Evolutionary conservation across 2,797 vertebrate genomes (phyloP).

Genomic region (Telmatherina bonti): DNA sequence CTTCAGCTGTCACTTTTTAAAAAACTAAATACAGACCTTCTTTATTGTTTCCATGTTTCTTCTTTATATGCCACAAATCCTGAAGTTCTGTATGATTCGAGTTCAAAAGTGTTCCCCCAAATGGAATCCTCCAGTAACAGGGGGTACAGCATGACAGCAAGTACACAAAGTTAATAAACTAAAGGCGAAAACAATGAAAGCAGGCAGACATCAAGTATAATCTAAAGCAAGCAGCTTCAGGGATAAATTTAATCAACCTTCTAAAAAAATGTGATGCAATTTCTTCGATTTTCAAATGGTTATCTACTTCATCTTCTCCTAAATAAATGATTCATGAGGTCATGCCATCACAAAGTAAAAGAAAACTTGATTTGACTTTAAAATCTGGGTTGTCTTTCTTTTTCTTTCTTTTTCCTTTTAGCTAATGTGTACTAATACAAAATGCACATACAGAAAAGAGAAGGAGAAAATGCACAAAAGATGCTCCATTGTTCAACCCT

Average conservation of each 20-base stretch:
- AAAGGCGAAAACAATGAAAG: no score
- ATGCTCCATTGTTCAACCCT: neutral
- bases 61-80: neutral
- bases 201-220: neutral
- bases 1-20: neutral
- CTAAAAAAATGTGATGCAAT: neutral
- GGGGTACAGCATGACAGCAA: no score
- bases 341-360: neutral
- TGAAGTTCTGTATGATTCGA: neutral
- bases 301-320: neutral
- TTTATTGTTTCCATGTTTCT: neutral
- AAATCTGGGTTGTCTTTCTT: neutral
- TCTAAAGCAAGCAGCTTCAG: neutral
- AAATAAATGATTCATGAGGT: neutral
- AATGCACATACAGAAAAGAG: neutral
- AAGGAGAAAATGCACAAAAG: neutral
- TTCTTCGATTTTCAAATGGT: neutral
- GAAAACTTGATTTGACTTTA: neutral
- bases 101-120: no score
- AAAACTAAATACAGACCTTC: neutral
- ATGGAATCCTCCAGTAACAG: no score
- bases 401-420: neutral
- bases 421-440: neutral
- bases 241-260: no score
- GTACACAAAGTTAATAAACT: neutral